These are phyloP conservation scores for Aradophagus sp. DNA, from an alignment of 1,140 invertebrate species.

Conservation along the genomic window DNA sequence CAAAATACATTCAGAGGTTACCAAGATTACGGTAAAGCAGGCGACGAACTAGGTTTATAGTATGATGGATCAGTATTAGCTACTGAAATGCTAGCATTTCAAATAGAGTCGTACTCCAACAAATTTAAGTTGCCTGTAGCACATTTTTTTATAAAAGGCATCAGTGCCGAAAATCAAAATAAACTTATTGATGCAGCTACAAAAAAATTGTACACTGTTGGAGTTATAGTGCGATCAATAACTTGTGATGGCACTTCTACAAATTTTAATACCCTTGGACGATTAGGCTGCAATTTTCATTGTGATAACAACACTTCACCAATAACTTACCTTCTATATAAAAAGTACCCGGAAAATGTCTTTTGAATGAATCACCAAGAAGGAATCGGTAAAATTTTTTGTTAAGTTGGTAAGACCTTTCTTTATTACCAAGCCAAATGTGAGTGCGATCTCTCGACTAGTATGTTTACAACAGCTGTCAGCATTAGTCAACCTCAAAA, in stretches of 20 bases:
- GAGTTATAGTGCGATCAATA: conserved; percentile 15
- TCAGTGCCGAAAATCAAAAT: conserved; percentile 1
- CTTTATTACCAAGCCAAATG: too few relatives aligned
- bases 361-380: too few relatives aligned
- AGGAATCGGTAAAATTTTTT: too few relatives aligned
- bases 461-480: too few relatives aligned
- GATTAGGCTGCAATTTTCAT: conserved; percentile 18
- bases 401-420: too few relatives aligned
- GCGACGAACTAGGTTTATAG: conserved; percentile 12
- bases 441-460: too few relatives aligned
- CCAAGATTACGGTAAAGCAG: conserved; percentile 22
- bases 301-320: too few relatives aligned
- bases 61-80: conserved; percentile 17
- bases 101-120: conserved; percentile 24
- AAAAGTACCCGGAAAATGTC: too few relatives aligned
- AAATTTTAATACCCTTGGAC: conserved; percentile 8
- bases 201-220: conserved; percentile 16
- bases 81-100: conserved; percentile 32
- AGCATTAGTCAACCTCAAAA: too few relatives aligned
- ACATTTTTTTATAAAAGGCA: conserved; percentile 18
- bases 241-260: conserved; percentile 16
- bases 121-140: conserved; percentile 27
- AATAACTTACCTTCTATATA: too few relatives aligned
- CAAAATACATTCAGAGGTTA: conserved; percentile 6
- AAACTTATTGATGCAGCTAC: conserved; percentile 12